Conservation (phyloP, 2,888 invertebrate genomes). For the Drosophila kuntzei region DNA sequence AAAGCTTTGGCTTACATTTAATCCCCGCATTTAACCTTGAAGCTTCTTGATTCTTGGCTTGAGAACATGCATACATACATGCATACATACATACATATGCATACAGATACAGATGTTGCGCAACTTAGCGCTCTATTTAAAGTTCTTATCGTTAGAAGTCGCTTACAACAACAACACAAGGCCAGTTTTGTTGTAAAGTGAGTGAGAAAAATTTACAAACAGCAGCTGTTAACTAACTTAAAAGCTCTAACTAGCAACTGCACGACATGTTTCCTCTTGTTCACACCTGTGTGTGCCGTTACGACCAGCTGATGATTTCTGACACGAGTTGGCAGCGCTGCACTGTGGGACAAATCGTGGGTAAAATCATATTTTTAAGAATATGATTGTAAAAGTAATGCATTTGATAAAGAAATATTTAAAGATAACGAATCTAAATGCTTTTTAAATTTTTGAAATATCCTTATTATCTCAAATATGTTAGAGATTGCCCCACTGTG, state of each 20-base stretch:
- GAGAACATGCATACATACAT: background rate
- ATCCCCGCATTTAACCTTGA: constrained; percentile 34
- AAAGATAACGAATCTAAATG: no score
- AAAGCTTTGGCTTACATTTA: constrained; percentile 1
- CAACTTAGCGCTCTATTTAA: constrained; percentile 39
- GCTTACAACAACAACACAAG: constrained; percentile 32
- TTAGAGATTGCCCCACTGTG: no score
- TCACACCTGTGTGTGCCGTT: constrained; percentile 43
- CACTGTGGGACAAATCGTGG: no score
- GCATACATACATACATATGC: background rate
- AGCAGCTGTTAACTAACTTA: constrained; percentile 37
- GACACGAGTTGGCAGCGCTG: constrained; percentile 47
- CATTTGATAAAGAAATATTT: no score
- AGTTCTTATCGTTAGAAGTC: constrained; percentile 52
- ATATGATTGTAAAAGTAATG: no score
- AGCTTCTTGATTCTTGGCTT: constrained; percentile 8
- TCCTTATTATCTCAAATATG: no score
- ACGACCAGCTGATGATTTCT: constrained; percentile 57
- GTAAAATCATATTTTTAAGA: no score
- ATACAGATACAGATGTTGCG: constrained; percentile 26
- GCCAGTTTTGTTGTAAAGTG: constrained; percentile 30
- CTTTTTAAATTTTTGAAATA: no score
- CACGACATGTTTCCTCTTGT: constrained; percentile 22
- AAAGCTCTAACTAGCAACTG: constrained; percentile 32
- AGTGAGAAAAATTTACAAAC: background rate